Base-by-base conservation (phyloP, 2,888 invertebrate genomes). In the Drosophila affinis region DNA sequence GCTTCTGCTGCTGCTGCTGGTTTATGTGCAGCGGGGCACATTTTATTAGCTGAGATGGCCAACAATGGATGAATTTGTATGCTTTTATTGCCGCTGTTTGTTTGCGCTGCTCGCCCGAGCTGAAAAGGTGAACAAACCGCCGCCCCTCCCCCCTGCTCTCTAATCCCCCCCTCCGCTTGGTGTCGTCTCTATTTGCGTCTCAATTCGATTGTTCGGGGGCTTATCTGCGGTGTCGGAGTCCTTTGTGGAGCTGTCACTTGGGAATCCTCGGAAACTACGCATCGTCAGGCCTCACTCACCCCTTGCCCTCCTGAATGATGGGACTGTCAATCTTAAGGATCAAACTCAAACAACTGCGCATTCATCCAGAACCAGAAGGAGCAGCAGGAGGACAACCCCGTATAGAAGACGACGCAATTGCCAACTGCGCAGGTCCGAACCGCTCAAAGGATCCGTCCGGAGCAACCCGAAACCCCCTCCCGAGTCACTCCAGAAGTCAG, bases 21-120 rank as follows among this genome's bases (percentile, higher is more conserved):
- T 77, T 77, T 80, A 82, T 80, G 71, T 45, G 21, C 45, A 27
- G 34, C 18, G 45, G 21, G 17, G 68, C 46, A 51, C 75, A 54
- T 85, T 84, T 84, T 84, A 84, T 85, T 82, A 79, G 79, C 64
- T 61, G 72, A 76, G 32, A 67, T 67, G 67, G 60, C 78, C 63
- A 77, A 77, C 83, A 77, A 85, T 87, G 76, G 70, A 75, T 79
- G 78, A 81, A 85, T 85, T 84, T 84, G 82, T 83, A 72, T 70
- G 65, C 81, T 80, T 80, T 79, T 85, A 82, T 85, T 80, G 64
- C 76, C 57, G 17, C 47, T 71, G 61, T 64, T 71, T 62, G 62
- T 53, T 78, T 76, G 65, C 70, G 57, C 75, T 62, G 46, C 54
- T 63, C 70, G 39, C 55, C 53, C 46, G 29, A 67, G 56, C 52